Percentiles rank a stretch among this genome's conserved stretches.
These are phyloP conservation scores for Drosophila sulfurigaster DNA, from an alignment of 1,140 invertebrate genomes.

Conservation along the genomic window DNA sequence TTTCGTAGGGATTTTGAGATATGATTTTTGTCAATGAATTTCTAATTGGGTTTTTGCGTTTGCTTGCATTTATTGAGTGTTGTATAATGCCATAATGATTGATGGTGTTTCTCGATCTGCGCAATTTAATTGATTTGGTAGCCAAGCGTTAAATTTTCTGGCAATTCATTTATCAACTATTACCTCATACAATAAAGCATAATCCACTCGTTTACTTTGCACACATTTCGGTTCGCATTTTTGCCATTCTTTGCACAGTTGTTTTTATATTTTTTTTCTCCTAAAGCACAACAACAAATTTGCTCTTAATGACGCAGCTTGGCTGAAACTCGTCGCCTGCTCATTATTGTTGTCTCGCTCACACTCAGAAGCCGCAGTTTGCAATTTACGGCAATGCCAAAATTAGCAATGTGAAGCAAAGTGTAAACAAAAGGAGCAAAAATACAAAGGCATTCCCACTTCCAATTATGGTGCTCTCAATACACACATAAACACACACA, in stretches of 20 bases:
- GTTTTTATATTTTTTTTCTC: background rate
- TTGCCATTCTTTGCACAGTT: slow-evolving; percentile 34
- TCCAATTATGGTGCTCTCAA: slow-evolving; percentile 25
- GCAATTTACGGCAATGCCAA: slow-evolving; percentile 17
- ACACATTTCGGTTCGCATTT: slow-evolving; percentile 26
- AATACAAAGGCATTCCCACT: slow-evolving; percentile 28
- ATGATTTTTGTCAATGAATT: slow-evolving; percentile 66
- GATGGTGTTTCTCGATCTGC: slow-evolving; percentile 22
- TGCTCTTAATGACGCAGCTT: slow-evolving; percentile 33
- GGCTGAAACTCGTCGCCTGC: slow-evolving; percentile 11
- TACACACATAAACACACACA: slow-evolving; percentile 9
- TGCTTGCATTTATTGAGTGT: slow-evolving; percentile 21
- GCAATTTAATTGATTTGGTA: slow-evolving; percentile 21
- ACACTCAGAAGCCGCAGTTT: background rate
- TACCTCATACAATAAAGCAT: slow-evolving; percentile 24
- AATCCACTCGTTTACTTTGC: slow-evolving; percentile 25
- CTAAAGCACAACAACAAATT: slow-evolving; percentile 20
- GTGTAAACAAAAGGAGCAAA: slow-evolving; percentile 14
- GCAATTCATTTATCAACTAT: slow-evolving; percentile 17
- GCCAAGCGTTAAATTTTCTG: slow-evolving; percentile 8
- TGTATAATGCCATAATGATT: slow-evolving; percentile 32
- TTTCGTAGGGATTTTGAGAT: background rate
- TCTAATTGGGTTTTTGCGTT: slow-evolving; percentile 52
- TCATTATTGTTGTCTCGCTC: background rate
- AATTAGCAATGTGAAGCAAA: slow-evolving; percentile 34